A percentile compares a stretch with the other conserved stretches of the same genome.
Evolutionary conservation across 2,113 vertebrate genomes (phyloP).

Genomic region (Zosterops hypoxanthus): DNA sequence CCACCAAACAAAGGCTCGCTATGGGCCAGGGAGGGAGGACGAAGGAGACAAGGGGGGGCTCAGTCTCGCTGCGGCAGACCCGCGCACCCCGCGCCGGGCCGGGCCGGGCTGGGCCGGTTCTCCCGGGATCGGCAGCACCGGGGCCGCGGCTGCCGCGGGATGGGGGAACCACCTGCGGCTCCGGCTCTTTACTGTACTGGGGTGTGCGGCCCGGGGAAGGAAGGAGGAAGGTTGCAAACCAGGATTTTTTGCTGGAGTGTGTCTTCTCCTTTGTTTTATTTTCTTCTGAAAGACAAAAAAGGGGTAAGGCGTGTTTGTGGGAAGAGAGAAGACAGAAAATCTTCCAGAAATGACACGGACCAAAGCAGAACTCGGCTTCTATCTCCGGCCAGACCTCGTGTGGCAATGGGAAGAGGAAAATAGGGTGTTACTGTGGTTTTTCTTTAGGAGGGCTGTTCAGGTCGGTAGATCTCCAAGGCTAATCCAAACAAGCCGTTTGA

Average conservation of each 20-base stretch:
- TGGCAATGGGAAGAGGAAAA: conserved; percentile 58
- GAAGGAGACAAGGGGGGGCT: fast-evolving
- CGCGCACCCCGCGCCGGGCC: no score
- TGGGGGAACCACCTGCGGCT: not conserved
- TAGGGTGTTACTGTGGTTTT: conserved; percentile 69
- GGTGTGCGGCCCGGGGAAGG: fast-evolving
- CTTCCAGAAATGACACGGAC: not conserved
- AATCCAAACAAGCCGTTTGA: conserved; percentile 85
- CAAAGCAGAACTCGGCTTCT: conserved; percentile 15
- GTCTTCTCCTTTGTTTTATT: fast-evolving
- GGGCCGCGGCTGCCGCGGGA: not conserved
- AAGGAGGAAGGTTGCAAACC: not conserved
- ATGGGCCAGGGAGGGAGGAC: no score
- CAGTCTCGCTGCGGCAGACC: not conserved
- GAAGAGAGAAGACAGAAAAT: not conserved
- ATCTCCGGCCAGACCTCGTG: not conserved
- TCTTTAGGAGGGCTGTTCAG: conserved; percentile 72
- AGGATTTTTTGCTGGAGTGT: not conserved
- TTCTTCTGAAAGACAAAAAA: not conserved
- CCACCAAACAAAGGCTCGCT: fast-evolving
- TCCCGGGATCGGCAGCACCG: no score
- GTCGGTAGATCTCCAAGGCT: conserved; percentile 80
- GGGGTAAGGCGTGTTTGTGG: not conserved
- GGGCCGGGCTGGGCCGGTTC: no score
- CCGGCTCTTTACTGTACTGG: no score